Evolutionary conservation across 2,888 invertebrate species (phyloP), one percentile per base, ranked within the genome.

Genomic region (Bedellia somnulentella): DNA sequence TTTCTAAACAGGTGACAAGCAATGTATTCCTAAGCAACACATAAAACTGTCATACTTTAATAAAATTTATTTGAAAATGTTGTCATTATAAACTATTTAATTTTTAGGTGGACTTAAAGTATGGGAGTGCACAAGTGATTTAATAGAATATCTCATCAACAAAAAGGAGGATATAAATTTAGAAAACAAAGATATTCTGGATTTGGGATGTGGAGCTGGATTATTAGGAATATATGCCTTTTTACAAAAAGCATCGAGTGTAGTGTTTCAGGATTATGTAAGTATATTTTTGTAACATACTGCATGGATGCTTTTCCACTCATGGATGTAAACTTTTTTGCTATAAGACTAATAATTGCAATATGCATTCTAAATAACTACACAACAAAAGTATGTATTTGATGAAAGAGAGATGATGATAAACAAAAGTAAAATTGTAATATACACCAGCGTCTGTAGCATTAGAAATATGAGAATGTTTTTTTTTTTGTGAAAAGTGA

Each of bases 211-310:
- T 73, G 97, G 97, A 4, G 82, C 87, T 31, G 96, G 94, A 2
- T 71, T 97, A 31, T 71, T 95, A 31, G 95, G 95, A n/a, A 82
- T 96, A 29, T 79, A 86, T 49, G 80, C 89, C 9, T 68, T 87
- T 23, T 55, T 80, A 25, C 77, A 80, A 45, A 87, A 85, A 29
- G 84, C 89, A 3, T n/a, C n/a, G n/a, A 43, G 41, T 29, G 89
- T 92, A 8, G 83, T 86, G 49, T 94, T 95, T 64, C 96, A 97
- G 64, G 97, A 98, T 70, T 98, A 93, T 79, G 96, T 95, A 78
- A 80, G 87, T 75, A 37, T 33, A 30, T 15, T 26, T 15, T 22
- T 17, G 3, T 18, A 18, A 18, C 18, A n/a, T n/a, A n/a, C n/a
- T n/a, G n/a, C n/a, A n/a, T n/a, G n/a, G n/a, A n/a, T n/a, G n/a